Base-by-base conservation (phyloP, 2,113 vertebrate genomes). In the Fukomys damarensis region DNA sequence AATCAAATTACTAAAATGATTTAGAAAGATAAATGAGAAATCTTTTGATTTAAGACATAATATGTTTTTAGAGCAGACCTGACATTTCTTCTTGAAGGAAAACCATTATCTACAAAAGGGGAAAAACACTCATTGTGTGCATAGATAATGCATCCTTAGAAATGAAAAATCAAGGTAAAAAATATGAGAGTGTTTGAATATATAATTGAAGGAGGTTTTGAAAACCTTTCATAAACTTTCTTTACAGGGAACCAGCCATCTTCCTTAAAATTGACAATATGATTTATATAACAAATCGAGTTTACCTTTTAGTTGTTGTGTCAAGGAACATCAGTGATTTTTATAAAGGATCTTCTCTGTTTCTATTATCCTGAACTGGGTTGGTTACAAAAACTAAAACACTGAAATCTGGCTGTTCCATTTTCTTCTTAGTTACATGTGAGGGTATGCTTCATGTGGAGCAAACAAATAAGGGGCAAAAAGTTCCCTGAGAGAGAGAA, bases 141-240 rank as follows among this genome's bases (percentile, higher is more conserved):
- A 52, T 13, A 90, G 52, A 63, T 93, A 96, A 96, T 93, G 86
- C 83, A 95, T 86, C 86, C 74, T 81, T 65, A 94, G 28, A 90
- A 95, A 66, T 76, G 22, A 86, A 97, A 97, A 93, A 43, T 84
- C 86, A 96, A 97, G 93, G 91, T 96, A 86, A 96, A 93, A 96
- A 86, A 14, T 22, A 94, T 88, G 35, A 70, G 43, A 65, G 89
- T 83, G 35, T 80, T 43, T 94, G 20, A 86, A 93, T 94, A 70
- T 41, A 92, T 85, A 96, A 97, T 61, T 87, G 85, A 96, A 93
- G 92, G 94, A 0, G 5, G 6, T 76, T 94, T 68, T 76, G 63
- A 92, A 81, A 38, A 74, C 70, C 22, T 83, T 91, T 90, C 22
- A 63, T 84, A 92, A 93, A 26, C 63, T 96, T 93, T 91, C 58